Evolutionary conservation across 2,797 vertebrate species (phyloP).

Genomic region (Periparus ater): DNA sequence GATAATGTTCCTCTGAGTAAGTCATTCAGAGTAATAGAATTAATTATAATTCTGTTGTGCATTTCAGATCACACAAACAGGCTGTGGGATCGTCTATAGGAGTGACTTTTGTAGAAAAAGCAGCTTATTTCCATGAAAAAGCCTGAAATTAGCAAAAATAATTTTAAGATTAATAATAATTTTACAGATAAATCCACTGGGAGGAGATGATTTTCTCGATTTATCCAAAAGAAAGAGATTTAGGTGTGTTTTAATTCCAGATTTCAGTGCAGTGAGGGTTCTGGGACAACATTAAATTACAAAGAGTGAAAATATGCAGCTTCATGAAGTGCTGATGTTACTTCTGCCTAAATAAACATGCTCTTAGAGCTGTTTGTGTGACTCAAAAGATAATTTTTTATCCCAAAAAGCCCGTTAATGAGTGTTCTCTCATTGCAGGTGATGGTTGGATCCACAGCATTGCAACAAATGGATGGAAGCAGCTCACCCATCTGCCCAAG

Average conservation of each 20-base stretch:
- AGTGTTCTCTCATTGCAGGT: constrained; percentile 69
- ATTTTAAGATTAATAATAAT: not conserved
- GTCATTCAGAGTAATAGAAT: constrained; percentile 4
- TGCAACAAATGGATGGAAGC: constrained; percentile 86
- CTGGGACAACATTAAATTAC: not conserved
- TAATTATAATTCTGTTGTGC: not conserved
- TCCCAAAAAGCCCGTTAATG: not conserved
- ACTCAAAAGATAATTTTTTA: not conserved
- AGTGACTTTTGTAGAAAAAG: not conserved
- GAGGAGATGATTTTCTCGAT: not conserved
- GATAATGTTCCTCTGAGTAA: constrained; percentile 93
- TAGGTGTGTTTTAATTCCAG: not conserved
- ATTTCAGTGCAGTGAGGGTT: not conserved
- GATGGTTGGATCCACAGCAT: constrained; percentile 91
- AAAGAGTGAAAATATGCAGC: not conserved
- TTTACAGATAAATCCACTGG: not conserved
- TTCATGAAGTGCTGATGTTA: not conserved
- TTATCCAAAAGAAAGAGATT: not conserved
- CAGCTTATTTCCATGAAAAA: not conserved
- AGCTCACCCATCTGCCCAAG: constrained; percentile 86
- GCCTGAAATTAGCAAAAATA: not conserved
- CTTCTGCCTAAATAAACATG: not conserved
- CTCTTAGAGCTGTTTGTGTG: not conserved
- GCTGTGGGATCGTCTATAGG: rapidly evolving
- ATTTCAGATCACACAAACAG: not conserved